Percentiles rank a stretch among this genome's conserved stretches.
Conservation (phyloP, 2,113 vertebrate species). For the Xyliphius kryptos region DNA sequence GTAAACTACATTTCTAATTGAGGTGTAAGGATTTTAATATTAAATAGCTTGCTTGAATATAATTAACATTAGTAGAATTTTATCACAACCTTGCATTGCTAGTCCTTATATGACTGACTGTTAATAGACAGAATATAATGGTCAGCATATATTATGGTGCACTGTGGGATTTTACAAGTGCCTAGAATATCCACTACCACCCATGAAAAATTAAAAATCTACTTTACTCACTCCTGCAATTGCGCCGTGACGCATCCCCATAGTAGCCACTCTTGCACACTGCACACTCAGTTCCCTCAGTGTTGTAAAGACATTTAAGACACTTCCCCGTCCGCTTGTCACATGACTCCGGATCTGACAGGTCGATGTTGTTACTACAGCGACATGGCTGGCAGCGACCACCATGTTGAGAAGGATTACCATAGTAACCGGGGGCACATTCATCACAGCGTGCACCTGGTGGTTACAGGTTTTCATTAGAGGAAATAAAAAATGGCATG, state of each 20-base stretch:
- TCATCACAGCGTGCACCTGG: constrained; percentile 82
- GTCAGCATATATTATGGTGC: too few relatives aligned
- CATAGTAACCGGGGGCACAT: constrained; percentile 86
- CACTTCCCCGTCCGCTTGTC: constrained; percentile 78
- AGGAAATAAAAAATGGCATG: constrained; percentile 1
- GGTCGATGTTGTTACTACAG: constrained; percentile 88
- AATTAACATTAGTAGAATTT: too few relatives aligned
- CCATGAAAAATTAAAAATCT: too few relatives aligned
- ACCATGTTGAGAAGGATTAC: constrained; percentile 76
- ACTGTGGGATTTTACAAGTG: too few relatives aligned
- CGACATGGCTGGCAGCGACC: constrained; percentile 82
- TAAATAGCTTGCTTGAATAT: too few relatives aligned
- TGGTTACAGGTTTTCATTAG: background rate
- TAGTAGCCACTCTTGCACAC: constrained; percentile 78
- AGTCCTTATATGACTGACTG: too few relatives aligned
- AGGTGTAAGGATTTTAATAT: too few relatives aligned
- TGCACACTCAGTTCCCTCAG: constrained; percentile 75
- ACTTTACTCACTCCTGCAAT: constrained; percentile 81
- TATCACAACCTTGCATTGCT: too few relatives aligned
- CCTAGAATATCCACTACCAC: too few relatives aligned
- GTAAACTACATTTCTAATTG: too few relatives aligned
- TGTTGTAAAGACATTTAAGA: constrained; percentile 84
- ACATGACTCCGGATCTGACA: constrained; percentile 72
- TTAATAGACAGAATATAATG: too few relatives aligned
- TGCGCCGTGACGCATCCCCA: constrained; percentile 77